These are phyloP conservation scores for Cephus spinipes DNA, from an alignment of 2,888 invertebrate species.

Conservation along the genomic window DNA sequence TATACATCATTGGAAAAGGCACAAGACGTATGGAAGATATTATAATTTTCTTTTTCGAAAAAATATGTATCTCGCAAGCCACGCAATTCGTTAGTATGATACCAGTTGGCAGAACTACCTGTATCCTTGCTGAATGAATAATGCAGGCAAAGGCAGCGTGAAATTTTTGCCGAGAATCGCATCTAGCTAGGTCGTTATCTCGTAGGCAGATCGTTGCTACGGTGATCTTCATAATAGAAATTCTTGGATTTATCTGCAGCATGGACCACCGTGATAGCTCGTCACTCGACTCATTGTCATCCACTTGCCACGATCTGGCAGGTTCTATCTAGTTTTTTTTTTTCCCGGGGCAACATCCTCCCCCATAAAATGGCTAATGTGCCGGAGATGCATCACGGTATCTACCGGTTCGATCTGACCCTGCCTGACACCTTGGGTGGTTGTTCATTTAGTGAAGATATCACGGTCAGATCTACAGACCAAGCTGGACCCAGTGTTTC, in stretches of 20 bases:
- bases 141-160: not conserved
- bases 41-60: not conserved
- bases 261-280: not conserved
- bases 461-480: slow-evolving; percentile 51
- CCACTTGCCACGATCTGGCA: slow-evolving; percentile 45
- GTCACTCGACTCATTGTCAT: slow-evolving; percentile 40
- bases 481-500: slow-evolving; percentile 43
- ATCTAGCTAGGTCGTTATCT: not conserved
- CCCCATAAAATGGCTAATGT: slow-evolving; percentile 56
- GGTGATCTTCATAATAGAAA: not conserved
- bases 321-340: slow-evolving; percentile 37
- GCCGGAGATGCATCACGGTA: slow-evolving; percentile 43
- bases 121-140: not conserved
- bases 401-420: slow-evolving; percentile 56
- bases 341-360: slow-evolving; percentile 22
- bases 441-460: slow-evolving; percentile 41
- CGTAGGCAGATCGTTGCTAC: not conserved
- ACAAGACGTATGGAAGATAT: not conserved
- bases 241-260: not conserved
- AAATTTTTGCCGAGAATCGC: not conserved
- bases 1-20: not conserved
- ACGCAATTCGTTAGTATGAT: not conserved
- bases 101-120: not conserved
- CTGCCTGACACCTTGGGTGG: slow-evolving; percentile 63
- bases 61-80: not conserved